These are phyloP conservation scores for Castor canadensis DNA, from an alignment of 2,113 vertebrate species.

Conservation along the genomic window DNA sequence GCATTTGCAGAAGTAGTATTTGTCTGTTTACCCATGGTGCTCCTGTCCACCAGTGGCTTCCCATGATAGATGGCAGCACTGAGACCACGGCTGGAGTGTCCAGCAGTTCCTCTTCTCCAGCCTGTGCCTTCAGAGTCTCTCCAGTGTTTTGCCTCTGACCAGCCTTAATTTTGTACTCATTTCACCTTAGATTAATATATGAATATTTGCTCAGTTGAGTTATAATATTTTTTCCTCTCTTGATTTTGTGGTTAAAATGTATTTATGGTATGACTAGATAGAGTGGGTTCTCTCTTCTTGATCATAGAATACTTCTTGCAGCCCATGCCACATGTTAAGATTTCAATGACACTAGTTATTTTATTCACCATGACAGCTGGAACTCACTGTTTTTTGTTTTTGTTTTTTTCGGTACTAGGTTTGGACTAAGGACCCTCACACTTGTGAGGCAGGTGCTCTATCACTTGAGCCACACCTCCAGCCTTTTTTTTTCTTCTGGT, in stretches of 20 bases:
- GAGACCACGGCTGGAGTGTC: background rate
- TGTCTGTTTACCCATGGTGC: background rate
- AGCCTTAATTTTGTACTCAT: background rate
- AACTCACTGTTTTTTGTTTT: too few relatives aligned
- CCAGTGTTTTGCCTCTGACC: background rate
- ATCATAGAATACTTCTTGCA: background rate
- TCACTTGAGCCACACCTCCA: too few relatives aligned
- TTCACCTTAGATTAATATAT: background rate
- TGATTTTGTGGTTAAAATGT: background rate
- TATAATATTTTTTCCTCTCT: background rate
- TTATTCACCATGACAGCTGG: background rate
- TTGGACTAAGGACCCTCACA: too few relatives aligned
- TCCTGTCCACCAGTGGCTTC: background rate
- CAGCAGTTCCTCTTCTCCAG: background rate
- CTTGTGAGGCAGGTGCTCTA: too few relatives aligned
- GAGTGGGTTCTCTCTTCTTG: background rate
- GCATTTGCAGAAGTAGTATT: background rate
- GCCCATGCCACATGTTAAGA: background rate
- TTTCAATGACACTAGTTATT: background rate
- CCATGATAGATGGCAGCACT: background rate
- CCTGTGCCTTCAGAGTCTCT: background rate
- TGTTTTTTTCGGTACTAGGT: too few relatives aligned
- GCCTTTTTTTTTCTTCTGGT: too few relatives aligned
- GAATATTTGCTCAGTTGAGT: background rate
- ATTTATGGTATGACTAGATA: background rate